Conservation (phyloP, 1,140 invertebrate species). For the Euwallacea similis region DNA sequence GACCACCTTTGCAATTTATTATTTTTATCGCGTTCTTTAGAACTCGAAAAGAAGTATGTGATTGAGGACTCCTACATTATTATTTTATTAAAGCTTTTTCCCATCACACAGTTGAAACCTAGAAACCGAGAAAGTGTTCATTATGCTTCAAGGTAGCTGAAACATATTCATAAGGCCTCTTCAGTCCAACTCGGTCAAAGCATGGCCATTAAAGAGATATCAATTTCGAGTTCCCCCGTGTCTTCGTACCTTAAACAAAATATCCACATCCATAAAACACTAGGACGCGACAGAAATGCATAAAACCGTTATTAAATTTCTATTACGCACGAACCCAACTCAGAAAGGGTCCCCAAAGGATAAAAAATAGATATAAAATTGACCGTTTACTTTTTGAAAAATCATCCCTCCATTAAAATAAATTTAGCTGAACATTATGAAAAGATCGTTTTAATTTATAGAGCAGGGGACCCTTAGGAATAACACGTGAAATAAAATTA, state of each 20-base stretch:
- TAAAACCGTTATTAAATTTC: slow-evolving; percentile 30
- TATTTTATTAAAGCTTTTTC: too few relatives aligned
- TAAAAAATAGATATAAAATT: slow-evolving; percentile 36
- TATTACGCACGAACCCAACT: slow-evolving; percentile 15
- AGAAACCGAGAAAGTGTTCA: too few relatives aligned
- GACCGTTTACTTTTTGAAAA: slow-evolving; percentile 25
- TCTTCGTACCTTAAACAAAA: too few relatives aligned
- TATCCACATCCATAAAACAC: background rate
- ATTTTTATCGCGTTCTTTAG: background rate
- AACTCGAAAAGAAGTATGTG: background rate
- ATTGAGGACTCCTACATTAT: background rate
- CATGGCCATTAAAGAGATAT: too few relatives aligned
- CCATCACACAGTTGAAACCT: too few relatives aligned
- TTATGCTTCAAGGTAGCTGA: too few relatives aligned
- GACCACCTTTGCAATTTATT: background rate
- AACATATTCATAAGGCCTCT: too few relatives aligned
- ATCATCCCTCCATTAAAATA: slow-evolving; percentile 30
- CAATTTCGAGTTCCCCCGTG: too few relatives aligned
- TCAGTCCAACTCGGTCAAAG: too few relatives aligned
- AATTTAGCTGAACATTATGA: slow-evolving; percentile 32
- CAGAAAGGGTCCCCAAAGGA: slow-evolving; percentile 9
- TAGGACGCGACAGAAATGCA: slow-evolving; percentile 11
- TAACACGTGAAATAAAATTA: slow-evolving; percentile 17
- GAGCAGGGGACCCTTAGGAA: too few relatives aligned
- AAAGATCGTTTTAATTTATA: slow-evolving; percentile 36